phyloP scores from a whole-genome alignment of 2,888 invertebrate genomes.

The Sialis lutaria region DNA sequence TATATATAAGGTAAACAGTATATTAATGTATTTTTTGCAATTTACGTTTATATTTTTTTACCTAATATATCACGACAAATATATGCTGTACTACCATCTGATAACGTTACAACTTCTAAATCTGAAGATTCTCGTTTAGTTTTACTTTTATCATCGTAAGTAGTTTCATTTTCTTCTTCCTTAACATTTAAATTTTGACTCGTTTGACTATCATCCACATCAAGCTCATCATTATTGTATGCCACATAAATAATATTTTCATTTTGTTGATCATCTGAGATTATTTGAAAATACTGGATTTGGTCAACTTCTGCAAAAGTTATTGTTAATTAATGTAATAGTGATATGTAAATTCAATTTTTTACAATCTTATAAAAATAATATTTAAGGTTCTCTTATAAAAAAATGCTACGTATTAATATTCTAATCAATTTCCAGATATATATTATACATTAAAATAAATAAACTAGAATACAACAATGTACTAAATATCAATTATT shows the following conservation, averaged over 20 bases:
- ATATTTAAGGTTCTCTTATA: too few relatives aligned
- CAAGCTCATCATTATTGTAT: conserved; percentile 2
- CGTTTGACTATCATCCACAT: conserved; percentile 9
- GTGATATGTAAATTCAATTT: too few relatives aligned
- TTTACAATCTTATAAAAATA: too few relatives aligned
- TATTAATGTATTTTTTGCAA: too few relatives aligned
- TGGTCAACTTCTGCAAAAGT: neutral
- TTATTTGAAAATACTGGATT: conserved; percentile 4
- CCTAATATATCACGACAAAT: too few relatives aligned
- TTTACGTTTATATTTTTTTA: too few relatives aligned
- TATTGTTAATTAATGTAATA: too few relatives aligned
- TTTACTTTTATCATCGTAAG: conserved; percentile 2
- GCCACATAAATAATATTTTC: conserved; percentile 9
- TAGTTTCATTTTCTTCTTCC: conserved; percentile 5
- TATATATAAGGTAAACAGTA: neutral
- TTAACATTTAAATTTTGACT: conserved; percentile 6
- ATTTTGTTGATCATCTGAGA: neutral
- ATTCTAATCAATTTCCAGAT: too few relatives aligned
- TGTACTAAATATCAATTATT: too few relatives aligned
- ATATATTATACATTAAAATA: too few relatives aligned
- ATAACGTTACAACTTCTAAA: conserved; percentile 7
- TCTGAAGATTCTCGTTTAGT: conserved; percentile 4
- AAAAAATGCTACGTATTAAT: too few relatives aligned
- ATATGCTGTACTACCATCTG: conserved; percentile 5
- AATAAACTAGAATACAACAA: too few relatives aligned